Evolutionary conservation across 1,140 invertebrate genomes (phyloP).

Genomic region (Elysia chlorotica): DNA sequence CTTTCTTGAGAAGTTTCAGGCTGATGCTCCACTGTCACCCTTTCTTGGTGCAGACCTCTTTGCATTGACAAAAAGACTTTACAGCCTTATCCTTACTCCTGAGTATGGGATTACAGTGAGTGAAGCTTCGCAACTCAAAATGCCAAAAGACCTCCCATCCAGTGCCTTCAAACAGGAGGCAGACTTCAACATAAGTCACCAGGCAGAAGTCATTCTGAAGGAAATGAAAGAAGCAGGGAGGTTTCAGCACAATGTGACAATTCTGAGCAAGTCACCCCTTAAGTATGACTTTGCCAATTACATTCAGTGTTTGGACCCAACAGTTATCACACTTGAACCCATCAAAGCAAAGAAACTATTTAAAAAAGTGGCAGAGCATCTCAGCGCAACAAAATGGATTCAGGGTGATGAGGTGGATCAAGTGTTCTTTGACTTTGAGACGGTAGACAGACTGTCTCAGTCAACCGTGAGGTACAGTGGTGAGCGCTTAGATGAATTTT

Average conservation of each 20-base stretch:
- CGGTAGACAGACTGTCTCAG: neutral
- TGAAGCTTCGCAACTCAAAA: neutral
- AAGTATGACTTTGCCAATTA: slow-evolving; percentile 9
- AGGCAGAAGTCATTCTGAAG: neutral
- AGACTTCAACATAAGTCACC: neutral
- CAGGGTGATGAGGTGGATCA: slow-evolving; percentile 14
- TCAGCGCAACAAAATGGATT: neutral
- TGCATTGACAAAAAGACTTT: neutral
- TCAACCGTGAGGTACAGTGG: neutral
- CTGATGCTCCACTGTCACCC: slow-evolving; percentile 19
- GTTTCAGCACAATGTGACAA: neutral
- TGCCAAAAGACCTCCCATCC: neutral
- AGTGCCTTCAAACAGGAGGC: neutral
- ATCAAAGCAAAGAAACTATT: neutral
- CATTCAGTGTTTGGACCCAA: slow-evolving; percentile 15
- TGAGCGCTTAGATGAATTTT: slow-evolving; percentile 26
- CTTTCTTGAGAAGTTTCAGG: slow-evolving; percentile 27
- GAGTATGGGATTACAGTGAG: too few species aligned
- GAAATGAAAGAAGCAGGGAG: neutral
- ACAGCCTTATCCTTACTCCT: too few species aligned
- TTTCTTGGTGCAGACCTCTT: slow-evolving; percentile 20
- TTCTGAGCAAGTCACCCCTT: slow-evolving; percentile 21
- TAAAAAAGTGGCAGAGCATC: neutral
- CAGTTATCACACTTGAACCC: neutral
- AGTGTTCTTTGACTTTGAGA: neutral